Conservation (phyloP, 2,113 vertebrate species). For the Zosterops japonicus region DNA sequence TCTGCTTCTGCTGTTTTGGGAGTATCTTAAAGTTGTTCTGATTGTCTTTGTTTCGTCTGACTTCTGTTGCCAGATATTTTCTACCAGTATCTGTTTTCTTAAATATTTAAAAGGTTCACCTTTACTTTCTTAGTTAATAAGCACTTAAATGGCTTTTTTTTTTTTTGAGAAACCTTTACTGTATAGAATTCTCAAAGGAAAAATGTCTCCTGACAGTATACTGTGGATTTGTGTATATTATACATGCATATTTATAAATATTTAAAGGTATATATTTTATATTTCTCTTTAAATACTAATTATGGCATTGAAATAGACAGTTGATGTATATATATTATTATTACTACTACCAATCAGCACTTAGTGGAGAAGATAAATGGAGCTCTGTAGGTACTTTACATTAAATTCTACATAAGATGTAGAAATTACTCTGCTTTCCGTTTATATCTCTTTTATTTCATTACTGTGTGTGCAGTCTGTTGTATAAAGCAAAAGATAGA, state of each 20-base stretch:
- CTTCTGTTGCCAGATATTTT: background rate
- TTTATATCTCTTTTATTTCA: background rate
- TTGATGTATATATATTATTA: background rate
- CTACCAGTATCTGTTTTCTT: background rate
- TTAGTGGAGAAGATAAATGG: background rate
- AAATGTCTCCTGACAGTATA: background rate
- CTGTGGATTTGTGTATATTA: background rate
- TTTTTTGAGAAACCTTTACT: background rate
- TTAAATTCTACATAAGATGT: background rate
- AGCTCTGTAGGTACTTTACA: background rate
- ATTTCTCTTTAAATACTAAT: background rate
- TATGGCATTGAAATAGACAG: background rate
- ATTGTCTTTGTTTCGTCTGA: background rate
- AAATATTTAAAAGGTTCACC: background rate
- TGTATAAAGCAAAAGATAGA: background rate
- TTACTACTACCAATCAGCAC: background rate
- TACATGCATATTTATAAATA: background rate
- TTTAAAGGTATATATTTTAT: background rate
- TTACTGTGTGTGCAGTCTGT: rapidly evolving
- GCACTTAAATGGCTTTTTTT: background rate
- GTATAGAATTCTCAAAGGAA: background rate
- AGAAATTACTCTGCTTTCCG: background rate
- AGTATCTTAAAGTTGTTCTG: background rate
- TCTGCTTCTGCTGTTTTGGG: background rate
- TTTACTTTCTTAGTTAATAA: background rate